Conservation (phyloP, 1,140 invertebrate species). For the Bombyx mori region DNA sequence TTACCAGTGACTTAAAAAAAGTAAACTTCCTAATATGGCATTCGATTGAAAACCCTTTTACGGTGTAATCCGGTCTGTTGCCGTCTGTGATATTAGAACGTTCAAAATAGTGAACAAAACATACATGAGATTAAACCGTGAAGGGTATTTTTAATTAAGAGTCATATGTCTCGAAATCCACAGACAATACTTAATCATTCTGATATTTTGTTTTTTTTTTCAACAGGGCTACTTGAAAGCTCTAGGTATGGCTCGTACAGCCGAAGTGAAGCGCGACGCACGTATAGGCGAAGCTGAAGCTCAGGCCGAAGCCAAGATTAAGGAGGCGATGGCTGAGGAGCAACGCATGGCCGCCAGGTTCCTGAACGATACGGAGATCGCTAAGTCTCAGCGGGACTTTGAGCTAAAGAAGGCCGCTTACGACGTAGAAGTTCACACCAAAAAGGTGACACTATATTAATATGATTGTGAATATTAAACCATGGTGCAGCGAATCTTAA, state of each 20-base stretch:
- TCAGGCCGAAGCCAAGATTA: slow-evolving; percentile 86
- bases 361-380: slow-evolving; percentile 96
- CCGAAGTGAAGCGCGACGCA: slow-evolving; percentile 96
- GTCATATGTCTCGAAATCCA: no score
- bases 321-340: slow-evolving; percentile 96
- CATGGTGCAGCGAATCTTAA: neutral
- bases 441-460: slow-evolving; percentile 67
- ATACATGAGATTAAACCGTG: no score
- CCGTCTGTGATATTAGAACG: no score
- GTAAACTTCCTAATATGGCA: no score
- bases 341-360: slow-evolving; percentile 93
- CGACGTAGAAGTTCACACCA: slow-evolving; percentile 96
- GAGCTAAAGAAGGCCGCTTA: slow-evolving; percentile 97
- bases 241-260: slow-evolving; percentile 95
- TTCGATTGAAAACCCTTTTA: no score
- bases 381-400: slow-evolving; percentile 96
- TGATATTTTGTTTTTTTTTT: no score
- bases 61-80: no score
- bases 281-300: slow-evolving; percentile 97
- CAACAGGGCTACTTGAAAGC: slow-evolving; percentile 92
- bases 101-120: no score
- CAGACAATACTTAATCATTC: no score
- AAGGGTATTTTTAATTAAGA: no score
- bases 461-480: neutral
- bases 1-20: no score